Percentiles rank a stretch among this genome's conserved stretches.
These are phyloP conservation scores for Pluvialis apricaria DNA, from an alignment of 2,113 vertebrate species.

Conservation along the genomic window DNA sequence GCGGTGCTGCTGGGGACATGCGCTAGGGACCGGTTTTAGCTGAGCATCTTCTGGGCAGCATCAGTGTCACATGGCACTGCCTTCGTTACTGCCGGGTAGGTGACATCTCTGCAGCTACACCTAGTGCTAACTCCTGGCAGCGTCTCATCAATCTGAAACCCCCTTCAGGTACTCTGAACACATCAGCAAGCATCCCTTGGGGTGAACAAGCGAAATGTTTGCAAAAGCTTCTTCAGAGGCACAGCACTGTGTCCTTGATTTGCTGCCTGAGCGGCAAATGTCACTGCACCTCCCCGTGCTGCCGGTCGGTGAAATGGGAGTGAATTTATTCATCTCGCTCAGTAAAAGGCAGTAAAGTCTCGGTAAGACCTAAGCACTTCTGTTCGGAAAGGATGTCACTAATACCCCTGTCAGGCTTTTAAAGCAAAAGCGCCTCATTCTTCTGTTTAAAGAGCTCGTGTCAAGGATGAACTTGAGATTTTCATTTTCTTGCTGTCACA, in stretches of 20 bases:
- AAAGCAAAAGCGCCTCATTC: not conserved
- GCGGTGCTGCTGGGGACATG: not conserved
- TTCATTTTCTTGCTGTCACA: conserved; percentile 2
- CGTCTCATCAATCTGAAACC: too few relatives aligned
- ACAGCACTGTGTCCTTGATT: accelerated
- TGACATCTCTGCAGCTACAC: not conserved
- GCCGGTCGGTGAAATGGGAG: accelerated
- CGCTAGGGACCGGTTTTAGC: not conserved
- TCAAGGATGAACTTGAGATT: conserved; percentile 4
- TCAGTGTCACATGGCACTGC: not conserved
- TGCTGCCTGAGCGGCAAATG: not conserved
- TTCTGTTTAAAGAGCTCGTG: not conserved
- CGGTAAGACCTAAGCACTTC: not conserved
- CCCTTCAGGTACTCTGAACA: accelerated
- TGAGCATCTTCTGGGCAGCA: not conserved
- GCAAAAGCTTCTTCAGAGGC: not conserved
- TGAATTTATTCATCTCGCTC: accelerated
- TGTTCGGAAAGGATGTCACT: not conserved
- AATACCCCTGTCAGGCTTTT: not conserved
- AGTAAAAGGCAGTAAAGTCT: not conserved
- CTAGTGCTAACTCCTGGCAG: not conserved
- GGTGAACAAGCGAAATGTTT: not conserved
- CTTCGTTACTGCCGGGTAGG: accelerated
- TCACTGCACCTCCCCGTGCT: accelerated
- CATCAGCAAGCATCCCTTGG: not conserved